Percentiles rank a stretch among this genome's conserved stretches.
Evolutionary conservation across 2,888 invertebrate genomes (phyloP).

Genomic region (Altica lythri): DNA sequence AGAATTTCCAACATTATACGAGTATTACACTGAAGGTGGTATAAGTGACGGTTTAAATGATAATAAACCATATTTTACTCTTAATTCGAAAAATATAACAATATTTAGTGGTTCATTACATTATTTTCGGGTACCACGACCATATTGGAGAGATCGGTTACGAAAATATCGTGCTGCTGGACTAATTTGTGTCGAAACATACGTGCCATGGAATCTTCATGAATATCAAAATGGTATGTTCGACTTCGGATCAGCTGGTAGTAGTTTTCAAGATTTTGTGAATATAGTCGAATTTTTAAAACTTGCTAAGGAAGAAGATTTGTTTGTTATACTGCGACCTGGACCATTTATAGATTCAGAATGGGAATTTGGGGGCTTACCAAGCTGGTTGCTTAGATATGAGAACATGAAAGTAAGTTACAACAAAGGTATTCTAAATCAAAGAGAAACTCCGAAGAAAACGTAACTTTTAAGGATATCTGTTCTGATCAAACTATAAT

Average conservation of each 20-base stretch:
- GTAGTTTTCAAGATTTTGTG: conserved; percentile 59
- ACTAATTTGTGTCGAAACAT: conserved; percentile 80
- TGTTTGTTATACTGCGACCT: conserved; percentile 79
- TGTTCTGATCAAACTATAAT: too few relatives aligned
- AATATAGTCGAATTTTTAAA: conserved; percentile 69
- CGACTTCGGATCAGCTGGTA: conserved; percentile 62
- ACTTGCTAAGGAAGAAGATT: conserved; percentile 74
- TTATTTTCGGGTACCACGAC: conserved; percentile 79
- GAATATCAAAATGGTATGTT: conserved; percentile 60
- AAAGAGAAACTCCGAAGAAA: too few relatives aligned
- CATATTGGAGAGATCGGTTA: conserved; percentile 79
- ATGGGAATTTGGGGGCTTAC: conserved; percentile 67
- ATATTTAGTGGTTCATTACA: conserved; percentile 69
- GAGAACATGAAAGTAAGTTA: conserved; percentile 9
- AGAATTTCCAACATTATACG: conserved; percentile 43
- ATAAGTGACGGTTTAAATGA: conserved; percentile 43
- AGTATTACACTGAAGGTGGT: conserved; percentile 54
- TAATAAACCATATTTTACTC: conserved; percentile 46
- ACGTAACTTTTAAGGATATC: too few relatives aligned
- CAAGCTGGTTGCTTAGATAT: conserved; percentile 45
- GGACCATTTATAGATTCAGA: conserved; percentile 95
- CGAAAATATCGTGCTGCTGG: conserved; percentile 80
- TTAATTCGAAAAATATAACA: conserved; percentile 54
- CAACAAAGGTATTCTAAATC: too few relatives aligned
- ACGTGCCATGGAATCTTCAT: conserved; percentile 88